Conservation (phyloP, 1,140 invertebrate species). For the Euglossa dilemma region DNA sequence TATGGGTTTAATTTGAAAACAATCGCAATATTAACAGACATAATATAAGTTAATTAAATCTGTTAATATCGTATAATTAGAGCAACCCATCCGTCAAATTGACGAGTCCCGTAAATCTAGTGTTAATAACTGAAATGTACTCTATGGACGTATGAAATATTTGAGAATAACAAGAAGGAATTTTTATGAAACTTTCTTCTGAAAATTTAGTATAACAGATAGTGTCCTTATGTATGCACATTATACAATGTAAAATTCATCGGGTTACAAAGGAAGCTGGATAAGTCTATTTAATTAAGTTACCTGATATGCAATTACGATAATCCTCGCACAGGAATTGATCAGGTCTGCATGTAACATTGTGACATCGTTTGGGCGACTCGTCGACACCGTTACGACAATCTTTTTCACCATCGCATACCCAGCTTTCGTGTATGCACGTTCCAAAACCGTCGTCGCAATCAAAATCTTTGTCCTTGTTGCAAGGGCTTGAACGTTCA, state of each 20-base stretch:
- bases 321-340: conserved; percentile 92
- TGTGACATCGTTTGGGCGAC: conserved; percentile 85
- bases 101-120: no score
- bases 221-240: no score
- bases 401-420: conserved; percentile 93
- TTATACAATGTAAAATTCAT: neutral
- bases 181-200: neutral
- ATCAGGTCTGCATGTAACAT: conserved; percentile 90
- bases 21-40: no score
- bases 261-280: neutral
- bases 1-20: no score
- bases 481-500: conserved; percentile 83
- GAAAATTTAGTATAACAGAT: neutral
- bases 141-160: neutral
- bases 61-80: no score
- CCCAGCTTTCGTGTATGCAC: conserved; percentile 92
- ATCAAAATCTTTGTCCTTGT: conserved; percentile 88
- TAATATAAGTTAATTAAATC: no score
- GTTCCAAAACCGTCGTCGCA: conserved; percentile 90
- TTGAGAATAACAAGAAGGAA: no score
- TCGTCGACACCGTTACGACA: conserved; percentile 93
- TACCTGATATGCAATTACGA: conserved; percentile 88
- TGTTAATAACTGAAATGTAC: neutral
- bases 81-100: no score
- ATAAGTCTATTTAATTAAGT: neutral